Conservation (phyloP, 2,113 vertebrate species). For the Odocoileus virginianus region DNA sequence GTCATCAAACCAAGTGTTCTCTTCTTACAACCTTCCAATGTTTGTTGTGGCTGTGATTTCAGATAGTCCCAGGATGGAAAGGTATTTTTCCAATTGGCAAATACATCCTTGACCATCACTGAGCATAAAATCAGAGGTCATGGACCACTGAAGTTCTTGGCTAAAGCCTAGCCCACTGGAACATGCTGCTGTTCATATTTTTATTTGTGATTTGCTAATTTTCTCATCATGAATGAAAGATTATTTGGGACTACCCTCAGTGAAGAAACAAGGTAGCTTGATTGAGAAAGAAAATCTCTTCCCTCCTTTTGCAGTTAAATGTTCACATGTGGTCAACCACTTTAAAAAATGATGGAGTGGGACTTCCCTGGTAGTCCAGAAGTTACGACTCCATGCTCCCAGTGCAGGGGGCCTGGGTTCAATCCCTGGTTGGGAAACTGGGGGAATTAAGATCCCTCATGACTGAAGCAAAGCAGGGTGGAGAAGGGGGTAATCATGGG, state of each 20-base stretch:
- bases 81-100: accelerated
- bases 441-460: background rate
- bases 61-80: background rate
- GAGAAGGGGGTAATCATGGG: background rate
- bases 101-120: accelerated
- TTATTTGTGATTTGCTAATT: background rate
- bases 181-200: background rate
- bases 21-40: background rate
- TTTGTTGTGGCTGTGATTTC: background rate
- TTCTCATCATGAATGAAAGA: background rate
- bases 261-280: background rate
- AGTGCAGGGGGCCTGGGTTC: background rate
- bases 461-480: background rate
- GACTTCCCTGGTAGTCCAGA: background rate
- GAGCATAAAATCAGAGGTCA: background rate
- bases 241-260: background rate
- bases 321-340: background rate
- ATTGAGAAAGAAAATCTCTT: background rate
- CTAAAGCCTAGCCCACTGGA: background rate
- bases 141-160: background rate
- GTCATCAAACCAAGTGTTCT: background rate
- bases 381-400: background rate
- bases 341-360: background rate
- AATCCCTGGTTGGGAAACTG: background rate
- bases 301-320: background rate